Conservation (phyloP, 2,797 vertebrate species). For the Etheostoma perlongum region DNA sequence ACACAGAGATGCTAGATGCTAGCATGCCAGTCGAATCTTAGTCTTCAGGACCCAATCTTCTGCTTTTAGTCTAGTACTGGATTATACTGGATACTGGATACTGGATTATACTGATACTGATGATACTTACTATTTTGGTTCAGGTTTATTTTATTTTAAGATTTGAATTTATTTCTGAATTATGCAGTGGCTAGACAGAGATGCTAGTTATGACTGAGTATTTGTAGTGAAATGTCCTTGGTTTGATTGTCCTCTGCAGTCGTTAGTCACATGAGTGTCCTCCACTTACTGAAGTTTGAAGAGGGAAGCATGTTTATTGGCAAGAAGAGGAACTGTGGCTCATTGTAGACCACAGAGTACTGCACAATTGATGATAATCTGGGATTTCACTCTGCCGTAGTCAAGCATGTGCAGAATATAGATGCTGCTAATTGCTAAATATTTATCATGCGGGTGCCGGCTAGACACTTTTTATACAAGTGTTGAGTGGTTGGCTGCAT, state of each 20-base stretch:
- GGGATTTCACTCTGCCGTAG: not conserved
- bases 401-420: not conserved
- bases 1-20: not conserved
- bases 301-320: not conserved
- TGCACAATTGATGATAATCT: not conserved
- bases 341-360: not conserved
- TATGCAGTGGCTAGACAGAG: not conserved
- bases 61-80: not conserved
- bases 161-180: not conserved
- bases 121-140: not conserved
- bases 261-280: not conserved
- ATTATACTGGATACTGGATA: no score
- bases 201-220: not conserved
- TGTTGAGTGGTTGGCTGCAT: not conserved
- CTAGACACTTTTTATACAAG: not conserved
- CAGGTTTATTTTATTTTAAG: not conserved
- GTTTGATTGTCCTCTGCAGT: not conserved
- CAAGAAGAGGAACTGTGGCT: not conserved
- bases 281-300: not conserved
- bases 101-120: no score
- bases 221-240: not conserved
- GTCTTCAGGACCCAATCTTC: not conserved
- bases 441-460: not conserved
- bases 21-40: not conserved
- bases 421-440: not conserved